phyloP scores from a whole-genome alignment of 2,113 vertebrate genomes.

The Poeciliopsis occidentalis region DNA sequence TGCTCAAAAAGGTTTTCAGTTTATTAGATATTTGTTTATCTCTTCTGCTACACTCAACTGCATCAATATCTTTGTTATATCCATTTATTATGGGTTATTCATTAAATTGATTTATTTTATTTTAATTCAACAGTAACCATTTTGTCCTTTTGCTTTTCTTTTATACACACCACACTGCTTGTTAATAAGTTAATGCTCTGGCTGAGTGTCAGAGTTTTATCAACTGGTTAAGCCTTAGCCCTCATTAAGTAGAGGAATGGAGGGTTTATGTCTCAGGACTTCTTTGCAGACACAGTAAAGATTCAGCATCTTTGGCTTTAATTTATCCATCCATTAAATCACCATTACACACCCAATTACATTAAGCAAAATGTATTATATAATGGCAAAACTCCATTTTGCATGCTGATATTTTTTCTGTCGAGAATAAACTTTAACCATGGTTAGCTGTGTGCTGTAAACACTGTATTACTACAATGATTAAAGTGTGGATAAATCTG shows the following conservation, averaged over 20 bases:
- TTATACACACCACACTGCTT: conserved; percentile 45
- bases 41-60: conserved; percentile 27
- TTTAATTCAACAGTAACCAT: conserved; percentile 37
- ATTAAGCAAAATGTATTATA: conserved; percentile 13
- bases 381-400: conserved; percentile 14
- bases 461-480: conserved; percentile 1
- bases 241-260: neutral
- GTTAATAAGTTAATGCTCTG: conserved; percentile 50
- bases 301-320: conserved; percentile 6
- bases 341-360: conserved; percentile 13
- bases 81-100: neutral
- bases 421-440: conserved; percentile 17
- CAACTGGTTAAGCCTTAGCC: conserved; percentile 31
- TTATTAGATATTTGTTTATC: conserved; percentile 2
- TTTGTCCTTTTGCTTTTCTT: conserved; percentile 46
- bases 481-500: neutral
- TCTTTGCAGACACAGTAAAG: conserved; percentile 1
- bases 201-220: conserved; percentile 50
- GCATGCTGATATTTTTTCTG: conserved; percentile 8
- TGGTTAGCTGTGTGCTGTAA: conserved; percentile 14
- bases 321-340: conserved; percentile 30
- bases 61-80: conserved; percentile 6
- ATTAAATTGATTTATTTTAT: conserved; percentile 52
- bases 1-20: conserved; percentile 17
- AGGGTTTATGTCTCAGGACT: conserved; percentile 15